Percentiles rank a stretch among this genome's conserved stretches.
phyloP scores from a whole-genome alignment of 2,113 vertebrate genomes.

The Mus spicilegus region DNA sequence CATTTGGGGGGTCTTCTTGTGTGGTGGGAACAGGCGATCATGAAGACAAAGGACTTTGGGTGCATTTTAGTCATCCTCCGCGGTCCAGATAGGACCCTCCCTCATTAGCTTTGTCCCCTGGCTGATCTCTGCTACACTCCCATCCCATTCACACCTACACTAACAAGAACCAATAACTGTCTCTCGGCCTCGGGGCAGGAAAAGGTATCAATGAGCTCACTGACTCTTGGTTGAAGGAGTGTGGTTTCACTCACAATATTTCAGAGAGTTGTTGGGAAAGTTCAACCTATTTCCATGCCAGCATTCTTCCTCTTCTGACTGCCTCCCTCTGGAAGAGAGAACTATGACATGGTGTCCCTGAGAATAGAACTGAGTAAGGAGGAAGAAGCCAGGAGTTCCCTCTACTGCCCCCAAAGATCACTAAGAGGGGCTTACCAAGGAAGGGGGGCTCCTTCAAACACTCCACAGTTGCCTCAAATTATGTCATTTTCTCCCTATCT shows the following conservation, averaged over 20 bases:
- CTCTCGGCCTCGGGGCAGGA: neutral
- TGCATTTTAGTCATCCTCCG: neutral
- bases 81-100: neutral
- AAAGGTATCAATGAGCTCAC: neutral
- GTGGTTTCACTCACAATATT: slow-evolving; percentile 26
- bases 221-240: neutral
- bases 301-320: neutral
- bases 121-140: neutral
- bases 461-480: neutral
- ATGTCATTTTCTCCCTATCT: neutral
- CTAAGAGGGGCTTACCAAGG: neutral
- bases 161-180: neutral
- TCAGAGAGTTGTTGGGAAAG: neutral
- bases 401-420: neutral
- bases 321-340: neutral
- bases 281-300: neutral
- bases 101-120: too few species aligned
- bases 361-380: neutral
- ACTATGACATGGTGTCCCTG: fast-evolving
- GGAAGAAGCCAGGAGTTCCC: neutral
- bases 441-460: neutral
- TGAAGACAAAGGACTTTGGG: neutral
- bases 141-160: neutral
- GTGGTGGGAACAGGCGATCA: neutral
- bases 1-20: neutral